These are phyloP conservation scores for Chalcis sispes DNA, from an alignment of 2,888 invertebrate species.

Conservation along the genomic window DNA sequence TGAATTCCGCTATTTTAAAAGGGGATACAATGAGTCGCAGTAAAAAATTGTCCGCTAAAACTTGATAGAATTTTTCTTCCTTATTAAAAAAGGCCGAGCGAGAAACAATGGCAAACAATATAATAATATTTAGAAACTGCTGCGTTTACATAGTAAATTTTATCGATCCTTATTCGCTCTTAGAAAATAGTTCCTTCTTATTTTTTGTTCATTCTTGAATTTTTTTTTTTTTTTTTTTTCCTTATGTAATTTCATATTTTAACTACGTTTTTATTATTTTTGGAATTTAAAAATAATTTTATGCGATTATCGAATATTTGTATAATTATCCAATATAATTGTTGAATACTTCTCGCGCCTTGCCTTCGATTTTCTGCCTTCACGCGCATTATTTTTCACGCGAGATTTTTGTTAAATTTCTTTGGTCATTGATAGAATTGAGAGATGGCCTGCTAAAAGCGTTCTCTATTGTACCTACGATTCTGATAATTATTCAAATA, in stretches of 20 bases:
- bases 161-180: slow-evolving; percentile 35
- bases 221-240: slow-evolving; percentile 23
- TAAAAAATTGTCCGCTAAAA: slow-evolving; percentile 42
- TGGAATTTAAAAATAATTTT: slow-evolving; percentile 1
- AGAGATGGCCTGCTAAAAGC: slow-evolving; percentile 69
- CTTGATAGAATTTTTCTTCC: slow-evolving; percentile 48
- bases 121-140: slow-evolving; percentile 36
- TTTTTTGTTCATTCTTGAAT: neutral
- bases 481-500: slow-evolving; percentile 72
- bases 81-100: slow-evolving; percentile 40
- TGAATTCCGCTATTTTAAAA: slow-evolving; percentile 47
- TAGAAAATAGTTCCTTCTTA: slow-evolving; percentile 33
- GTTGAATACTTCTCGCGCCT: slow-evolving; percentile 50
- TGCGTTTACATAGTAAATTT: slow-evolving; percentile 42
- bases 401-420: slow-evolving; percentile 53
- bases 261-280: slow-evolving; percentile 48
- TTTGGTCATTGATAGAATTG: slow-evolving; percentile 47
- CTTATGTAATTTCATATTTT: slow-evolving; percentile 47
- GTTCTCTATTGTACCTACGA: slow-evolving; percentile 72
- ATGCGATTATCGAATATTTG: slow-evolving; percentile 32
- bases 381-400: slow-evolving; percentile 43
- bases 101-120: slow-evolving; percentile 44
- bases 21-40: slow-evolving; percentile 50
- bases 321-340: slow-evolving; percentile 45
- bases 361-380: slow-evolving; percentile 43